A percentile compares a stretch with the other conserved stretches of the same genome.
Conservation (phyloP, 2,113 vertebrate species). For the Choloepus hoffmanni region DNA sequence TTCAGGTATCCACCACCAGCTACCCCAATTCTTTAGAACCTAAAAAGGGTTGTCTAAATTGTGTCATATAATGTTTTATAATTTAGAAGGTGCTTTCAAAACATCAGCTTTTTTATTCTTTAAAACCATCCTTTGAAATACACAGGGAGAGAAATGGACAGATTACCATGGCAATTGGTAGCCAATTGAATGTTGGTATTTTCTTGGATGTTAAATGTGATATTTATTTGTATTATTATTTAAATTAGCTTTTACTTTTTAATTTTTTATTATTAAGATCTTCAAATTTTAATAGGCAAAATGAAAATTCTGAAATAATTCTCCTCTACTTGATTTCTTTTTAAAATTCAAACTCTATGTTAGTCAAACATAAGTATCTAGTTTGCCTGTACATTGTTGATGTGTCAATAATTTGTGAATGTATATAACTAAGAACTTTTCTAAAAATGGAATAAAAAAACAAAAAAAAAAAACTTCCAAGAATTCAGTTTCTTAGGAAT, state of each 20-base stretch:
- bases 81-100: background rate
- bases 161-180: background rate
- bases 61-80: background rate
- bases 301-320: conserved; percentile 44
- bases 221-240: conserved; percentile 1
- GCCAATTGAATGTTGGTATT: background rate
- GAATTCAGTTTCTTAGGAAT: background rate
- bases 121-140: conserved; percentile 10
- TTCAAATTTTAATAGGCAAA: conserved; percentile 27
- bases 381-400: background rate
- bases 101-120: background rate
- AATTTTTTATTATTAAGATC: conserved; percentile 13
- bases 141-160: background rate
- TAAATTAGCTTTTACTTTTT: background rate
- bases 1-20: too few species aligned
- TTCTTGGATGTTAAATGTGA: background rate
- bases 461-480: background rate
- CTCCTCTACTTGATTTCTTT: conserved; percentile 23
- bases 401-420: background rate
- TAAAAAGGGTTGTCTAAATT: too few species aligned
- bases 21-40: too few species aligned
- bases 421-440: conserved; percentile 11
- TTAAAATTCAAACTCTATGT: conserved; percentile 7
- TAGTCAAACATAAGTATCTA: background rate
- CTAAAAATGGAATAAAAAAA: background rate